Conservation (phyloP, 2,113 vertebrate genomes). For the Nycticryphes semicollaris region DNA sequence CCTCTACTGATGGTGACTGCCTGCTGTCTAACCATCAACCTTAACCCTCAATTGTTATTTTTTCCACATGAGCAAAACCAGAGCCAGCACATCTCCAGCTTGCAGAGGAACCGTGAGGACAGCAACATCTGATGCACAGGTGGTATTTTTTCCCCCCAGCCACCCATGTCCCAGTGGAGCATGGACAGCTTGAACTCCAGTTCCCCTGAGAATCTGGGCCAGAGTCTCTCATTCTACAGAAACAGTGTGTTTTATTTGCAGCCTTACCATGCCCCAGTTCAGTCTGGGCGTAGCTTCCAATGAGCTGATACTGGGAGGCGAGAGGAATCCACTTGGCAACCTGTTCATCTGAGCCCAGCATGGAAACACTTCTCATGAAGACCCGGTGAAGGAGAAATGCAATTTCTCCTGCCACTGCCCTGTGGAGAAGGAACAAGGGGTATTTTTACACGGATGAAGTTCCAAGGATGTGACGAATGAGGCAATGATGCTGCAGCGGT, state of each 20-base stretch:
- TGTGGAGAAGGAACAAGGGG: constrained; percentile 18
- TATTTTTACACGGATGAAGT: not conserved
- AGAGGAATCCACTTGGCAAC: constrained; percentile 74
- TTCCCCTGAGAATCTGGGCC: not conserved
- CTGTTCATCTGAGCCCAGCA: constrained; percentile 77
- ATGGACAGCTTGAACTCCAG: not conserved
- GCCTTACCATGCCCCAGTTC: constrained; percentile 81
- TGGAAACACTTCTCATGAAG: constrained; percentile 61
- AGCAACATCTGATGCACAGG: not conserved
- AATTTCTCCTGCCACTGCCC: constrained; percentile 46
- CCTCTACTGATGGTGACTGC: not conserved
- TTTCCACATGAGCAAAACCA: not conserved
- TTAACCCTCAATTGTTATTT: not conserved
- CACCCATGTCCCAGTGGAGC: not conserved
- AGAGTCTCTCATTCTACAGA: not conserved
- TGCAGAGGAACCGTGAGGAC: not conserved
- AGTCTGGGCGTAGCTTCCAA: constrained; percentile 76
- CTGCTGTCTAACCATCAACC: not conserved
- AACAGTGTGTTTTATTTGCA: not conserved
- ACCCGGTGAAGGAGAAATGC: constrained; percentile 28
- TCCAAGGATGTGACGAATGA: not conserved
- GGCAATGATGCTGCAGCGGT: not conserved
- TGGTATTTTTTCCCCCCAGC: not conserved
- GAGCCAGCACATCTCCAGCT: not conserved
- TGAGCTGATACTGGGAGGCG: constrained; percentile 39